A percentile compares a stretch with the other conserved stretches of the same genome.
These are phyloP conservation scores for Drosophila aldrichi DNA, from an alignment of 2,888 invertebrate species.

Conservation along the genomic window DNA sequence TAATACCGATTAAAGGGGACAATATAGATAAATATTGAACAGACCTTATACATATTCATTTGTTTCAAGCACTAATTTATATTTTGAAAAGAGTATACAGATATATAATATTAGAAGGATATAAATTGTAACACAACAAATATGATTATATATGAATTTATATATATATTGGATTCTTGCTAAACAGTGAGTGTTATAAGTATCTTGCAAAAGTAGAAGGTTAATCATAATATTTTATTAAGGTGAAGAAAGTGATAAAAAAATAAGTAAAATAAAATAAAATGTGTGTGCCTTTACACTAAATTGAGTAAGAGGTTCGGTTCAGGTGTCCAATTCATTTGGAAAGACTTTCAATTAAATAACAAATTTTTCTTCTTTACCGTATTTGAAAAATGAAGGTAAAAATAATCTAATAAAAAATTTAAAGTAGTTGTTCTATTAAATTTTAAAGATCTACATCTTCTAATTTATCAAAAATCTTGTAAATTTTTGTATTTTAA, in stretches of 20 bases:
- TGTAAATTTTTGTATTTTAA: neutral
- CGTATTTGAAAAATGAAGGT: too few species aligned
- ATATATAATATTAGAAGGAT: neutral
- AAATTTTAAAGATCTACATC: neutral
- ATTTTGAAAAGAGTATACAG: constrained; percentile 27
- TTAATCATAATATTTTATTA: neutral
- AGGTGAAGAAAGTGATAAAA: constrained; percentile 23
- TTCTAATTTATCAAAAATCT: neutral
- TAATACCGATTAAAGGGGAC: too few species aligned
- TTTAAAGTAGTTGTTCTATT: neutral
- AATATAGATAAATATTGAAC: too few species aligned
- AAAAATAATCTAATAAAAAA: neutral
- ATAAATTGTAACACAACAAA: constrained; percentile 52
- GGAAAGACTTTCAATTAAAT: neutral
- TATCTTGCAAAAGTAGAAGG: constrained; percentile 34
- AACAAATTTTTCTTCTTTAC: too few species aligned
- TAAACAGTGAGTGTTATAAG: constrained; percentile 22
- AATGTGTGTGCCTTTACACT: constrained; percentile 6
- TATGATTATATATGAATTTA: constrained; percentile 14
- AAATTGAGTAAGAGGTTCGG: neutral
- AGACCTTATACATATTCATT: neutral
- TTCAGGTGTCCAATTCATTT: neutral
- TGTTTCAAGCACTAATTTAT: neutral
- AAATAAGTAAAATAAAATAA: neutral
- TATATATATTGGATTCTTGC: constrained; percentile 9